Evolutionary conservation across 2,797 vertebrate genomes (phyloP), one percentile per base, ranked within the genome.

Genomic region (Sebastes hopkinsi): DNA sequence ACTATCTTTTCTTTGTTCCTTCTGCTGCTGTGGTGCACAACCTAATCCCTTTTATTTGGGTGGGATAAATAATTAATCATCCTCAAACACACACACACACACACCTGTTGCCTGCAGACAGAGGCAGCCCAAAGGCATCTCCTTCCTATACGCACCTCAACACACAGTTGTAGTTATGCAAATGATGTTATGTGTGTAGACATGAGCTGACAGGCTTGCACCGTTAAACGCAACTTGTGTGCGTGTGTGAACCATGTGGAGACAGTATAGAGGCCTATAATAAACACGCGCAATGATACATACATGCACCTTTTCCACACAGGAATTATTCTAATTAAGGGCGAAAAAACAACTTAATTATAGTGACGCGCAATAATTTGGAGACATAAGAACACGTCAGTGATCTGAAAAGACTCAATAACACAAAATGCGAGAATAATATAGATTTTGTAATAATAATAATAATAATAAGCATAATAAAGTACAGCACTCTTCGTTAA

Each of bases 41-140:
- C 68, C 69, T 75, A 75, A 84, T 84, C 80, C 54, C 58, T 54
- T 79, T 87, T 75, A 67, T 91, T 90, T 72, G 29, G 16, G 38
- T 9, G 22, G 14, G n/a, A 78, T 94, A 60, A 90, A 92, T 93
- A 83, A 89, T 92, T 77, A n/a, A 93, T 82, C 5, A 4, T 14
- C 55, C 34, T 68, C 42, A 61, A 77, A 78, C 36, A 67, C 66
- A 61, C 65, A 16, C 65, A 65, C 91, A 25, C 64, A 80, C 75
- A 82, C 86, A 92, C 91, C 75, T 94, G 92, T 92, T 91, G 87
- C 72, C 72, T 32, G 56, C 68, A 23, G 1, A 16, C 27, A 59
- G 10, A 72, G 22, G 55, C 62, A 67, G 9, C 36, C 55, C 36
- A 29, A 20, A 68, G 52, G 56, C 59, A 67, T 75, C 36, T 72